Evolutionary conservation across 1,140 invertebrate species (phyloP).

Genomic region (Augochlora pura): DNA sequence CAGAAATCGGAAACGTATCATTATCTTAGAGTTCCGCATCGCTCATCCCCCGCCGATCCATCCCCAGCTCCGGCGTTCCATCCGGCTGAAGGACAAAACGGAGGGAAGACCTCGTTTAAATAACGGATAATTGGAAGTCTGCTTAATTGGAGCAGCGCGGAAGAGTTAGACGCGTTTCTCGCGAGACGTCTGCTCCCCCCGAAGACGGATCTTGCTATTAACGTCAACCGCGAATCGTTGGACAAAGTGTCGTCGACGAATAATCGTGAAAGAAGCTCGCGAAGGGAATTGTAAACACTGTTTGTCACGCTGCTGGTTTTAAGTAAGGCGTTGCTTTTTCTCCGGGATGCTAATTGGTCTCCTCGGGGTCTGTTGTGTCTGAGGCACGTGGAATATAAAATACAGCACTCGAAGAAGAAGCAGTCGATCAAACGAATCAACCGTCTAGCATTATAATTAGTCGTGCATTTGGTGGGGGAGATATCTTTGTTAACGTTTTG

Average conservation of each 20-base stretch:
- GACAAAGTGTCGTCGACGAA: neutral
- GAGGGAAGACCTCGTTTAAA: slow-evolving; percentile 70
- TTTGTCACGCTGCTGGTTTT: neutral
- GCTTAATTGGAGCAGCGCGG: slow-evolving; percentile 73
- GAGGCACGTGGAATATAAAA: too few species aligned
- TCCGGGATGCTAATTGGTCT: neutral
- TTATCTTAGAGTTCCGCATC: slow-evolving; percentile 31
- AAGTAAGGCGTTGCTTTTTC: too few species aligned
- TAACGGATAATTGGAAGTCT: slow-evolving; percentile 74
- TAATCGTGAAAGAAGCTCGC: slow-evolving; percentile 10
- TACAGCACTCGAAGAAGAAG: too few species aligned
- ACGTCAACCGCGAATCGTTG: slow-evolving; percentile 39
- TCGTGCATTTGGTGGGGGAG: too few species aligned
- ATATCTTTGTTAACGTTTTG: too few species aligned
- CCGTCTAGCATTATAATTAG: too few species aligned
- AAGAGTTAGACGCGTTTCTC: slow-evolving; percentile 66
- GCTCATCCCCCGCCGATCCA: too few species aligned
- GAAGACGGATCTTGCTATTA: slow-evolving; percentile 43
- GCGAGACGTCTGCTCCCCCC: slow-evolving; percentile 38
- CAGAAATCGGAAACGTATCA: slow-evolving; percentile 49
- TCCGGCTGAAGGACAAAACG: slow-evolving; percentile 39
- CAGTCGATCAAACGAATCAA: too few species aligned
- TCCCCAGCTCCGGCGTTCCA: neutral
- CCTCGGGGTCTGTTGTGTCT: neutral
- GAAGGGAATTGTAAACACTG: neutral